These are phyloP conservation scores for Tachina fera DNA, from an alignment of 2,888 invertebrate genomes.

Conservation along the genomic window DNA sequence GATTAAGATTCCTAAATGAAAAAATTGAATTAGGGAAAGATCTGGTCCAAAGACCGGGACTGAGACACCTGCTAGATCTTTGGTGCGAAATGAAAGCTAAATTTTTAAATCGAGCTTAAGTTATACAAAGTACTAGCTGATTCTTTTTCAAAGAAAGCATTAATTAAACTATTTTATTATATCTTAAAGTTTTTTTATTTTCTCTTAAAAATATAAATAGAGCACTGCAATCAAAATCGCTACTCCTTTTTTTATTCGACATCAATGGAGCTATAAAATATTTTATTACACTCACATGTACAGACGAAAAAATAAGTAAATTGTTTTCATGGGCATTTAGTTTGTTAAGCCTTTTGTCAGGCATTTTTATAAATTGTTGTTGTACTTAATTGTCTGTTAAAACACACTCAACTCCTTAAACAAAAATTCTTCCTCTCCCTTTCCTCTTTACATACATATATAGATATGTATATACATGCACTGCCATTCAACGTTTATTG, in stretches of 20 bases:
- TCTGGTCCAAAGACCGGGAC: no score
- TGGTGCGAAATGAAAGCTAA: no score
- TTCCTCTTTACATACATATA: no score
- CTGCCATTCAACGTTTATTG: constrained; percentile 11
- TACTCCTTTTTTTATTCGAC: constrained; percentile 17
- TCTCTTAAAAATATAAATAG: background rate
- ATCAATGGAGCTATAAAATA: constrained; percentile 25
- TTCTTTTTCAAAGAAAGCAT: no score
- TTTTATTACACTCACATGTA: constrained; percentile 17
- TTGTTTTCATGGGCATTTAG: constrained; percentile 57
- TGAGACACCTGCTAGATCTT: no score
- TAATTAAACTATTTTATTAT: no score
- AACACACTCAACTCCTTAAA: constrained; percentile 43
- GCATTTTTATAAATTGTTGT: constrained; percentile 30
- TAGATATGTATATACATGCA: background rate
- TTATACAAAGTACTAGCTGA: no score
- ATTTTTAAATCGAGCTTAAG: no score
- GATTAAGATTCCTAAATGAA: no score
- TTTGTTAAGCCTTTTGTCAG: constrained; percentile 37
- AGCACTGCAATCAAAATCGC: no score
- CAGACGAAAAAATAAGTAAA: constrained; percentile 58
- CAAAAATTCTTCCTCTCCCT: background rate
- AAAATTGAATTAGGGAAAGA: no score
- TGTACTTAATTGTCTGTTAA: constrained; percentile 64
- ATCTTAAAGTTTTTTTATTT: background rate